A percentile compares a stretch with the other conserved stretches of the same genome.
Conservation (phyloP, 2,888 invertebrate species). For the Glyphotaelius pellucidus region DNA sequence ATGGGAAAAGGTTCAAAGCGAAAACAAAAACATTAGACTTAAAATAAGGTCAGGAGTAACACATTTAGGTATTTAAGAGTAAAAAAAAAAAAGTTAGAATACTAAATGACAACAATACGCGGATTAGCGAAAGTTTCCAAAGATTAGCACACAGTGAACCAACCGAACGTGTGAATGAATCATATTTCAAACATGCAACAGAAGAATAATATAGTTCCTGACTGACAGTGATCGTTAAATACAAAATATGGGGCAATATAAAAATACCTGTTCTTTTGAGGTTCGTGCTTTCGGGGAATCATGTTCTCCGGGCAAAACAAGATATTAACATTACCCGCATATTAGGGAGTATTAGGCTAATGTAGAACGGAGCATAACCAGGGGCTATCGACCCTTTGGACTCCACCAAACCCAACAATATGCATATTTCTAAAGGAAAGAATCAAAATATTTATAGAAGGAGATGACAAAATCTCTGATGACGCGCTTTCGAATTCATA, state of each 20-base stretch:
- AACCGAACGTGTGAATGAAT: neutral
- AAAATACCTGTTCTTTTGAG: slow-evolving; percentile 19
- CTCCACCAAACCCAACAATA: neutral
- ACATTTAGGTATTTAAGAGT: neutral
- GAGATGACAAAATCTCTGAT: neutral
- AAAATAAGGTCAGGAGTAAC: neutral
- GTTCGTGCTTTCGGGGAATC: slow-evolving; percentile 31
- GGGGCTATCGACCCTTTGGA: slow-evolving; percentile 21
- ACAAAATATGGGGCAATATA: slow-evolving; percentile 36
- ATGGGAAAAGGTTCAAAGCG: neutral
- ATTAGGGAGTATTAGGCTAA: slow-evolving; percentile 29
- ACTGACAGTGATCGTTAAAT: neutral
- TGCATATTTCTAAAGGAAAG: slow-evolving; percentile 33
- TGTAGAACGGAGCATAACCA: slow-evolving; percentile 23
- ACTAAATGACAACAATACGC: neutral
- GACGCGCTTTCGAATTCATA: neutral
- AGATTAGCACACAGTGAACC: neutral
- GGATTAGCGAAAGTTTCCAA: neutral
- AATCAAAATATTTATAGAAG: neutral
- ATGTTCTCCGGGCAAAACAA: slow-evolving; percentile 40
- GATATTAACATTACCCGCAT: slow-evolving; percentile 41
- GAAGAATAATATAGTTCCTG: neutral
- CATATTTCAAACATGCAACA: slow-evolving; percentile 30
- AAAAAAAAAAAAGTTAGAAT: neutral
- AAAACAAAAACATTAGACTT: neutral